Percentiles rank a stretch among this genome's conserved stretches.
phyloP scores from a whole-genome alignment of 2,797 vertebrate species.

The Threskiornis aethiopicus region DNA sequence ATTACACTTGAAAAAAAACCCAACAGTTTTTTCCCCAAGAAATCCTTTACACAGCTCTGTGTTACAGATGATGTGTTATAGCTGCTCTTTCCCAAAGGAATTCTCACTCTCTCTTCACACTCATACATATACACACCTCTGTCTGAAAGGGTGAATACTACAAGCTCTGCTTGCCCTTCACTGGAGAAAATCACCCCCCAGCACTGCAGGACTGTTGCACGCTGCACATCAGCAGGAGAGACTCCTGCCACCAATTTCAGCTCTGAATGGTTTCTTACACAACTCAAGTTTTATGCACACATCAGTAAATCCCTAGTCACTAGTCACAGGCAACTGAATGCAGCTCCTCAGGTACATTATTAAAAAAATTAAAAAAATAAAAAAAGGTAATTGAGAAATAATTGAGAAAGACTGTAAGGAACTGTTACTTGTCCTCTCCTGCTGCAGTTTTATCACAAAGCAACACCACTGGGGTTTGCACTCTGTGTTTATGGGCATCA shows the following conservation, averaged over 20 bases:
- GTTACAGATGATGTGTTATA: not conserved
- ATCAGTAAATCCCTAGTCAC: not conserved
- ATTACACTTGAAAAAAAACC: not conserved
- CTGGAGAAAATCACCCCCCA: not conserved
- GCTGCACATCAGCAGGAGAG: not conserved
- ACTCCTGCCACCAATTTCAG: not conserved
- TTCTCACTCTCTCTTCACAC: not conserved
- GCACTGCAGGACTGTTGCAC: not conserved
- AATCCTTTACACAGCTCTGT: not conserved
- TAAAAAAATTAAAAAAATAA: not conserved
- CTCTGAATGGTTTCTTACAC: not conserved
- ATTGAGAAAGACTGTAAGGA: not conserved
- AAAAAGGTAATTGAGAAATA: not conserved
- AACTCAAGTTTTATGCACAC: not conserved
- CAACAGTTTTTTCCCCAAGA: not conserved
- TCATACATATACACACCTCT: not conserved
- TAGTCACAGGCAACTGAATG: not conserved
- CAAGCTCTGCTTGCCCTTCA: not conserved
- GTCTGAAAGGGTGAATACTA: not conserved
- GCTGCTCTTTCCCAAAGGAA: not conserved
- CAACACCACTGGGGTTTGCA: not conserved
- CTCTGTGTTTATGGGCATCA: not conserved
- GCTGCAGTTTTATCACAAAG: slow-evolving; percentile 3
- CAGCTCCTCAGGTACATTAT: not conserved
- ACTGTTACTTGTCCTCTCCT: not conserved